phyloP scores from a whole-genome alignment of 1,140 invertebrate genomes.

The Ips nitidus region DNA sequence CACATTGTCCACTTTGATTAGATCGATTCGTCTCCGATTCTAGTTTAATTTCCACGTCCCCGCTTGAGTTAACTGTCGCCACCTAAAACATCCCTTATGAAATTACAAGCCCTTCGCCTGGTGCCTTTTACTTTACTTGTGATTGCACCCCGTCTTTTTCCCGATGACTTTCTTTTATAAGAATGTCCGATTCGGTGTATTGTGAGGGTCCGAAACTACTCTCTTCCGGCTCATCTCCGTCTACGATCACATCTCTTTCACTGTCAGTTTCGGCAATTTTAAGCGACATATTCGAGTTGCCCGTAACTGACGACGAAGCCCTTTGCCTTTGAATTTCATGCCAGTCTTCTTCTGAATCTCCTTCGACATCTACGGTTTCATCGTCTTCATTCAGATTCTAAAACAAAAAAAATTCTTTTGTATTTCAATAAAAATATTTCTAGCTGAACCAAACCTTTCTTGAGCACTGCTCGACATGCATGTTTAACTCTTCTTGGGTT shows the following conservation, averaged over 20 bases:
- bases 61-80: constrained; percentile 51
- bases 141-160: constrained; percentile 50
- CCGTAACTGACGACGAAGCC: constrained; percentile 38
- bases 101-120: too few relatives aligned
- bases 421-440: neutral
- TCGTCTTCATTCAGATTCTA: constrained; percentile 53
- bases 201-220: constrained; percentile 66
- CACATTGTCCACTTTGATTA: constrained; percentile 45
- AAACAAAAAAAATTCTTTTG: constrained; percentile 11
- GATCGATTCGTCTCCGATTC: constrained; percentile 40
- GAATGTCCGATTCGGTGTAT: constrained; percentile 66
- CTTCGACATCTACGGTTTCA: constrained; percentile 59
- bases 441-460: constrained; percentile 50
- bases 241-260: constrained; percentile 72
- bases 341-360: constrained; percentile 54
- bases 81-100: constrained; percentile 34
- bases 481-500: constrained; percentile 69
- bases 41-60: constrained; percentile 49
- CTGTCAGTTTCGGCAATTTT: constrained; percentile 52
- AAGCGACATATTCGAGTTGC: constrained; percentile 41
- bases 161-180: constrained; percentile 37
- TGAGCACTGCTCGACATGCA: constrained; percentile 72
- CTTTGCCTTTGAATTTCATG: constrained; percentile 46
- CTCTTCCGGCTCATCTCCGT: constrained; percentile 70
- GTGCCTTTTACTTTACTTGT: constrained; percentile 34